A percentile compares a stretch with the other conserved stretches of the same genome.
These are phyloP conservation scores for Sebastes steindachneri DNA, from an alignment of 2,797 vertebrate genomes.

Conservation along the genomic window DNA sequence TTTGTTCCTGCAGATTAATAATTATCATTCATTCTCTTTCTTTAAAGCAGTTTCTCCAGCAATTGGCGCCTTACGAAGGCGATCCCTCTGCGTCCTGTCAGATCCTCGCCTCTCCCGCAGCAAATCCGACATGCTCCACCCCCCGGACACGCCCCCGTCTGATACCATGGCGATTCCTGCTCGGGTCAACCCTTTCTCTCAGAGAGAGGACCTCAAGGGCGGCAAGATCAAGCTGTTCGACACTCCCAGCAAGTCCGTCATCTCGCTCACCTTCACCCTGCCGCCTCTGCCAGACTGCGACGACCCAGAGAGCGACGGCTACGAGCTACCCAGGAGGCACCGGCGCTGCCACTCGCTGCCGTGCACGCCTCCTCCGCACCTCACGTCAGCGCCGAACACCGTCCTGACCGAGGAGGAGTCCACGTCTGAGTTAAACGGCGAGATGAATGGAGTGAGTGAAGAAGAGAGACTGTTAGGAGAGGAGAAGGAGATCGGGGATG, in stretches of 20 bases:
- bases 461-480: constrained; percentile 24
- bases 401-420: constrained; percentile 37
- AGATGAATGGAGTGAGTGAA: not conserved
- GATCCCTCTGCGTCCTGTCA: constrained; percentile 69
- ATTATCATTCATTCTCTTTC: not conserved
- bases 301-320: constrained; percentile 68
- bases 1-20: not conserved
- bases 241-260: constrained; percentile 92
- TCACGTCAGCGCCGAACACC: constrained; percentile 69
- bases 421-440: not conserved
- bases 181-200: constrained; percentile 95
- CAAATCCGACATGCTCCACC: constrained; percentile 87
- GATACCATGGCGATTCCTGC: constrained; percentile 59
- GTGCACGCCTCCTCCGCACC: constrained; percentile 85
- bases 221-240: constrained; percentile 97
- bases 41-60: constrained; percentile 29
- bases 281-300: constrained; percentile 81
- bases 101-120: constrained; percentile 88
- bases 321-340: constrained; percentile 60
- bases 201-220: constrained; percentile 92
- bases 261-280: constrained; percentile 90
- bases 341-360: constrained; percentile 92
- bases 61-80: constrained; percentile 30
- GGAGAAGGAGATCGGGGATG: not conserved
- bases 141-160: constrained; percentile 60